Evolutionary conservation across 2,888 invertebrate species (phyloP).

Genomic region (Drosophila buzzatii): DNA sequence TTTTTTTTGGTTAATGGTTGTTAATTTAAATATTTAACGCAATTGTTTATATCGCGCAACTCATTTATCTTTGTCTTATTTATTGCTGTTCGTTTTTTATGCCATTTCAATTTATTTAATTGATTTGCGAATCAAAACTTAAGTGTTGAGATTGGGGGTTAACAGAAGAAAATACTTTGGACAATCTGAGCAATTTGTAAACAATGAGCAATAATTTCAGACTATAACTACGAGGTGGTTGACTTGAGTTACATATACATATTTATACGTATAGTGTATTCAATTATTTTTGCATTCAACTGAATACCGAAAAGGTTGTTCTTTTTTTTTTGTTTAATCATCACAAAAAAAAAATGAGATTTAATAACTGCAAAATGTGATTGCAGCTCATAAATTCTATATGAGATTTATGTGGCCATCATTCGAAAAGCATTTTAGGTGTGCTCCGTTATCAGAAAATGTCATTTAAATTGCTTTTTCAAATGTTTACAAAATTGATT

Average conservation of each 20-base stretch:
- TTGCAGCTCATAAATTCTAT: slow-evolving; percentile 32
- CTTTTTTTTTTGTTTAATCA: not conserved
- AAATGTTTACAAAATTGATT: slow-evolving; percentile 60
- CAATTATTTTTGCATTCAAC: not conserved
- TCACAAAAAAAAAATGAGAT: not conserved
- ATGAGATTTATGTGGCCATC: slow-evolving; percentile 23
- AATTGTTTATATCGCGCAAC: slow-evolving; percentile 6
- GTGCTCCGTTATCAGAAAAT: slow-evolving; percentile 45
- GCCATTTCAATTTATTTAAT: slow-evolving; percentile 38
- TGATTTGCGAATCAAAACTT: slow-evolving; percentile 20
- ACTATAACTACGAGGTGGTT: not conserved
- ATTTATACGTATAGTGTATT: not conserved
- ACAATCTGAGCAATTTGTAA: slow-evolving; percentile 12
- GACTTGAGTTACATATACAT: not conserved
- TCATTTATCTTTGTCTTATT: slow-evolving; percentile 15
- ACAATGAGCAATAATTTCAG: slow-evolving; percentile 25
- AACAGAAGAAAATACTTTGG: not conserved
- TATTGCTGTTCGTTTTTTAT: slow-evolving; percentile 32
- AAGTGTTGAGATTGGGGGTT: not conserved
- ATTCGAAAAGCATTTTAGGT: slow-evolving; percentile 22
- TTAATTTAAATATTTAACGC: slow-evolving; percentile 34
- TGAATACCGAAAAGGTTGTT: not conserved
- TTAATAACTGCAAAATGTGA: slow-evolving; percentile 19
- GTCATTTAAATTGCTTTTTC: slow-evolving; percentile 59
- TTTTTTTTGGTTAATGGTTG: not conserved